These are phyloP conservation scores for Intellagama lesueurii DNA, from an alignment of 2,797 vertebrate species.

Conservation along the genomic window DNA sequence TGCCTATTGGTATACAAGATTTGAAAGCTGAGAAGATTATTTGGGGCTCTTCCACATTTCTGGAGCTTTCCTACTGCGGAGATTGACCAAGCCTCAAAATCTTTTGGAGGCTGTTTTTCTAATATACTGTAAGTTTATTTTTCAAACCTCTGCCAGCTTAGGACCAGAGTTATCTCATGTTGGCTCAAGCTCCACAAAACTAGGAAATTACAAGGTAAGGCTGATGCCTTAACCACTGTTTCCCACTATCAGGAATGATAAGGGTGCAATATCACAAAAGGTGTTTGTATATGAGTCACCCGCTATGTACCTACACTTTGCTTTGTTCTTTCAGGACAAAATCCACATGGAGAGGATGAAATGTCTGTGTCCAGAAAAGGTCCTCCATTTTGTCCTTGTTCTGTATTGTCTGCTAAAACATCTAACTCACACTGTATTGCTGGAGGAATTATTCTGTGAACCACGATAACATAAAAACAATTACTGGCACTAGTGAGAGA, in stretches of 20 bases:
- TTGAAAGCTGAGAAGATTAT: background rate
- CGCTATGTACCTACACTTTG: too few species aligned
- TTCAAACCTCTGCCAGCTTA: background rate
- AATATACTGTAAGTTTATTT: background rate
- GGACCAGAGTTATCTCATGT: background rate
- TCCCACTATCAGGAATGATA: background rate
- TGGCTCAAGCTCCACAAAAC: background rate
- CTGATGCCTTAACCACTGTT: background rate
- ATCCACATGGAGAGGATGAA: background rate
- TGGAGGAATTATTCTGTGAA: too few species aligned
- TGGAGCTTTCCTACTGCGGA: background rate
- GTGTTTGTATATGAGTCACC: background rate
- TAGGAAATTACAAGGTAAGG: background rate
- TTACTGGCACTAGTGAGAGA: too few species aligned
- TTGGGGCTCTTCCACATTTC: background rate
- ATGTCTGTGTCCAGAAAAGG: background rate
- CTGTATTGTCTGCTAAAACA: too few species aligned
- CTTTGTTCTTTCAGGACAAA: background rate
- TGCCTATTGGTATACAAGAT: background rate
- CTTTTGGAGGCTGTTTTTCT: background rate
- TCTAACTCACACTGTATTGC: too few species aligned
- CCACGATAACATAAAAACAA: too few species aligned
- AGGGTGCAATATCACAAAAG: background rate
- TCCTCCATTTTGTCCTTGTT: background rate
- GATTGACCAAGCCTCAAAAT: background rate